These are phyloP conservation scores for Scytalopus superciliaris DNA, from an alignment of 2,113 vertebrate species.

Conservation along the genomic window DNA sequence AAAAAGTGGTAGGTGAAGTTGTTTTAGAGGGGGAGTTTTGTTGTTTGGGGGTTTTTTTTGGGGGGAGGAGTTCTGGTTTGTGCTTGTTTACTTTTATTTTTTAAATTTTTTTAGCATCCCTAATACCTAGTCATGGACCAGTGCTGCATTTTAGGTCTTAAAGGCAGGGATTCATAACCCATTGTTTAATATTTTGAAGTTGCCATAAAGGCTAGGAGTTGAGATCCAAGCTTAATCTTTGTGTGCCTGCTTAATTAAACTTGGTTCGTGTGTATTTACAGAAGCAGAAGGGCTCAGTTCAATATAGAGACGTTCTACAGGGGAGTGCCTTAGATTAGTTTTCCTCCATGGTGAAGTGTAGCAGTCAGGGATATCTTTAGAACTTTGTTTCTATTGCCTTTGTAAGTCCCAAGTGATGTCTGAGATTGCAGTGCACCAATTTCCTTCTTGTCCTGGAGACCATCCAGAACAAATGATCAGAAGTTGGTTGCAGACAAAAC, in stretches of 20 bases:
- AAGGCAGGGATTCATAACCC: not conserved
- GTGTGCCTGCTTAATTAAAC: not conserved
- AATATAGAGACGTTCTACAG: not conserved
- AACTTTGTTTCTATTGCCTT: not conserved
- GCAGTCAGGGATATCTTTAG: not conserved
- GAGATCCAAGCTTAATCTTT: not conserved
- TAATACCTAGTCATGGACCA: not conserved
- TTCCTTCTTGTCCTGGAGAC: not conserved
- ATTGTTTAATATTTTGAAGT: not conserved
- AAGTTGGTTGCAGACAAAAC: not conserved
- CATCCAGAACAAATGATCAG: not conserved
- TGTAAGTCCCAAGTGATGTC: not conserved
- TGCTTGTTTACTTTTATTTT: too few species aligned
- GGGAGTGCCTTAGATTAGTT: not conserved
- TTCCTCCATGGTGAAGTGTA: not conserved
- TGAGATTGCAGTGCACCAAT: not conserved
- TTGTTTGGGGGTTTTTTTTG: not conserved
- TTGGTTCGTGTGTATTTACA: not conserved
- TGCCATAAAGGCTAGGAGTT: not conserved
- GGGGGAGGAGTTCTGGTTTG: too few species aligned
- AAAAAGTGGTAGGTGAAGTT: not conserved
- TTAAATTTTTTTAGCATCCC: not conserved
- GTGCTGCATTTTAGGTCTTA: not conserved
- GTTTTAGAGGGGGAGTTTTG: rapidly evolving
- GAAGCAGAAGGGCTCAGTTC: not conserved